Evolutionary conservation across 2,888 invertebrate species (phyloP).

Genomic region (Oscheius sp.): DNA sequence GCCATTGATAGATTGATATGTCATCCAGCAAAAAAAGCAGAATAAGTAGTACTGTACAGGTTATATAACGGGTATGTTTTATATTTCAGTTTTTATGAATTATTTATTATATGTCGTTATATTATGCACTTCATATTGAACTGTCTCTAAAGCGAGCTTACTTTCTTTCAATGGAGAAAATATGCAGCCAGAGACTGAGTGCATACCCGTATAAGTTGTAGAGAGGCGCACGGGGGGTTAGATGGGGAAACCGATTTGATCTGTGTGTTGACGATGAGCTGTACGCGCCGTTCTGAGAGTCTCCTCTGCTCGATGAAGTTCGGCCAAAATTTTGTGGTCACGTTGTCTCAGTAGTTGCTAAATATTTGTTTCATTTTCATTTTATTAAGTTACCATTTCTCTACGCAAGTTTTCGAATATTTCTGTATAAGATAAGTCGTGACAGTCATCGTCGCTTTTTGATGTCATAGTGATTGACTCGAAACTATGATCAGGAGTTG

Average conservation of each 20-base stretch:
- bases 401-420: constrained; percentile 65
- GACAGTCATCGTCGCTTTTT: constrained; percentile 31
- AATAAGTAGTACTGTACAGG: background rate
- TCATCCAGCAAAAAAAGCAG: background rate
- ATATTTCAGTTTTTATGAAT: no score
- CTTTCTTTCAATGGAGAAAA: background rate
- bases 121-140: background rate
- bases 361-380: constrained; percentile 21
- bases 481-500: constrained; percentile 49
- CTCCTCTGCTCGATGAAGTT: constrained; percentile 62
- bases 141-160: background rate
- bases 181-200: constrained; percentile 20
- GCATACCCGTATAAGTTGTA: constrained; percentile 14
- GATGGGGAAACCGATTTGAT: background rate
- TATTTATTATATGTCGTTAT: background rate
- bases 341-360: constrained; percentile 64
- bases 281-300: constrained; percentile 31
- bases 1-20: background rate
- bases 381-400: constrained; percentile 58
- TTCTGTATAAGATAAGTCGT: constrained; percentile 53
- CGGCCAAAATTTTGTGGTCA: constrained; percentile 64
- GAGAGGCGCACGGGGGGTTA: constrained; percentile 12
- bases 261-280: background rate
- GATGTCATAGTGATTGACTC: constrained; percentile 48
- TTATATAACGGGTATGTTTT: no score